These are phyloP conservation scores for Tretioscincus oriximinensis DNA, from an alignment of 2,113 vertebrate genomes.

Conservation along the genomic window DNA sequence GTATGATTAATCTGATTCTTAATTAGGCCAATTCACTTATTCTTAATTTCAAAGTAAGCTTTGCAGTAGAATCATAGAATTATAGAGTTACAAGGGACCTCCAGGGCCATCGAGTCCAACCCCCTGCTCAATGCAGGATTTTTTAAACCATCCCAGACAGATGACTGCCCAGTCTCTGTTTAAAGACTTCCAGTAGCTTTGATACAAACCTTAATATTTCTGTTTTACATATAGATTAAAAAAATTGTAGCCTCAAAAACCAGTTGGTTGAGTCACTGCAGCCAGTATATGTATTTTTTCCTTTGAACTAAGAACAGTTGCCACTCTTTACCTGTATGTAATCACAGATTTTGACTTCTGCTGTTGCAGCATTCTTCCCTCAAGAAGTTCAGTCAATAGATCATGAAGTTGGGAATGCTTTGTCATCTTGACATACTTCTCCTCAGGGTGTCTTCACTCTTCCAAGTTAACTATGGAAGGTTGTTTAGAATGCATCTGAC, in stretches of 20 bases:
- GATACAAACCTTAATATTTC: background rate
- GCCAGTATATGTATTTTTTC: background rate
- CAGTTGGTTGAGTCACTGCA: background rate
- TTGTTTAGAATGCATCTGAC: slow-evolving; percentile 33
- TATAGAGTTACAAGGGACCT: no score
- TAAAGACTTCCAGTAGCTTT: no score
- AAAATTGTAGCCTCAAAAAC: background rate
- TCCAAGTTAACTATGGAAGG: slow-evolving; percentile 45
- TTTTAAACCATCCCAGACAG: no score
- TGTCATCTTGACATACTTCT: slow-evolving; percentile 57
- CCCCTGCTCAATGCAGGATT: no score
- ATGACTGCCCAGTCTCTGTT: no score
- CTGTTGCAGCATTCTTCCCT: slow-evolving; percentile 25
- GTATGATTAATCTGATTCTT: background rate
- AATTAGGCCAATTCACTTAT: background rate
- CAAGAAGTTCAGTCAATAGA: slow-evolving; percentile 34
- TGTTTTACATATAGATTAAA: background rate
- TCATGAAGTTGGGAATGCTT: slow-evolving; percentile 41
- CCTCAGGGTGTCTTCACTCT: slow-evolving; percentile 38
- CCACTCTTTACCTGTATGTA: slow-evolving; percentile 2
- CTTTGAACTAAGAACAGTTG: background rate
- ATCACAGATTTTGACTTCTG: background rate
- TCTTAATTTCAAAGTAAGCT: background rate
- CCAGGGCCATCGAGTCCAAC: no score
- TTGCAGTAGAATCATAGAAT: background rate